phyloP scores from a whole-genome alignment of 2,888 invertebrate genomes.

The Eupeodes luniger region DNA sequence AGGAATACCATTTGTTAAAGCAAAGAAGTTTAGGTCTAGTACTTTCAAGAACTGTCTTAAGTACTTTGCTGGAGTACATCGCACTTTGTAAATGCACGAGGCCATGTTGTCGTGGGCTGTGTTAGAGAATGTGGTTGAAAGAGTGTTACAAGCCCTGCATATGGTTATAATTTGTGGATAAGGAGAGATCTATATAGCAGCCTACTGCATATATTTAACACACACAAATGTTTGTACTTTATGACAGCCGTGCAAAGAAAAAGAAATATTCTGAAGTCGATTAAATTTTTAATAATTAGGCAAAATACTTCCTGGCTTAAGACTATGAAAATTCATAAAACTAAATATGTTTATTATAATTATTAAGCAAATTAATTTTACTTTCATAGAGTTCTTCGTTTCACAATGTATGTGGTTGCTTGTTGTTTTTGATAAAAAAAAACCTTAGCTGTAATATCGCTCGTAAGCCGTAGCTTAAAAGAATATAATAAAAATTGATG shows the following conservation, averaged over 20 bases:
- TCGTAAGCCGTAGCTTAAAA: too few species aligned
- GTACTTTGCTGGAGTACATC: conserved; percentile 60
- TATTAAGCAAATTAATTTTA: too few species aligned
- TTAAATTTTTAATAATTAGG: conserved; percentile 59
- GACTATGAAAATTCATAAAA: conserved; percentile 8
- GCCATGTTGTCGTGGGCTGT: conserved; percentile 51
- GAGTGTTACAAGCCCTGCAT: conserved; percentile 54
- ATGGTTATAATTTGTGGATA: neutral
- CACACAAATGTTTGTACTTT: conserved; percentile 1
- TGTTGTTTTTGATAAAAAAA: too few species aligned
- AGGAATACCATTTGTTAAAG: conserved; percentile 64
- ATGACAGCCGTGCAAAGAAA: conserved; percentile 40
- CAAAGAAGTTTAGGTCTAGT: conserved; percentile 66
- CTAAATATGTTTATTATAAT: neutral
- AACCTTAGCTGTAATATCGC: too few species aligned
- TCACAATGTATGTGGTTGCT: too few species aligned
- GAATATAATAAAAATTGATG: too few species aligned
- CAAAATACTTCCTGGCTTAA: conserved; percentile 33
- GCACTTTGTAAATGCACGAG: conserved; percentile 64
- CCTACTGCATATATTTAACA: conserved; percentile 53
- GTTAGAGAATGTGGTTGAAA: conserved; percentile 27
- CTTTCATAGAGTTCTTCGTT: too few species aligned
- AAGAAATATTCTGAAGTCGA: conserved; percentile 36
- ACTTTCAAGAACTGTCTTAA: conserved; percentile 67
- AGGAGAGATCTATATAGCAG: neutral